Evolutionary conservation across 2,113 vertebrate species (phyloP).

Genomic region (Cercocebus atys): DNA sequence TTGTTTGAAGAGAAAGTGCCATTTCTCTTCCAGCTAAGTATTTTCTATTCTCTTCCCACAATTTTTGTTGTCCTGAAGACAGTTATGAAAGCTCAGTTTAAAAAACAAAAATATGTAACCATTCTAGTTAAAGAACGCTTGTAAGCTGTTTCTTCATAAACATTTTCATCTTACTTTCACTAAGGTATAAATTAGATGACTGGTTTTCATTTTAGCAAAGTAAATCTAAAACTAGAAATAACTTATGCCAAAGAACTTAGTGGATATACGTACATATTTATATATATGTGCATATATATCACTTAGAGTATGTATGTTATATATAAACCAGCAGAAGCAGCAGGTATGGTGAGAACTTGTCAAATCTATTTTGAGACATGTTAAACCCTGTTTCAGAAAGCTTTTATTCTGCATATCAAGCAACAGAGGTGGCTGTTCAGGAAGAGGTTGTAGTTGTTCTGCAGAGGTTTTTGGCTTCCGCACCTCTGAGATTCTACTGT

Average conservation of each 20-base stretch:
- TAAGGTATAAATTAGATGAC: not conserved
- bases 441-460: conserved; percentile 74
- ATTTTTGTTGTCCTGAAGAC: not conserved
- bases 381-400: conserved; percentile 54
- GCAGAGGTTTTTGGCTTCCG: conserved; percentile 77
- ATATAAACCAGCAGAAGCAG: not conserved
- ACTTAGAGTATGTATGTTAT: not conserved
- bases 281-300: not conserved
- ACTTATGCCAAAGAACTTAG: not conserved
- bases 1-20: not conserved
- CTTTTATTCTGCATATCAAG: conserved; percentile 49
- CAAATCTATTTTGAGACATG: conserved; percentile 24
- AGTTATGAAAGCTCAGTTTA: conserved; percentile 12
- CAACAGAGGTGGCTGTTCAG: conserved; percentile 58
- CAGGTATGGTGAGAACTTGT: conserved; percentile 1
- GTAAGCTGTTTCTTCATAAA: conserved; percentile 38
- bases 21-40: not conserved
- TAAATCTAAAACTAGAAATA: conserved; percentile 32
- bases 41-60: conserved; percentile 7
- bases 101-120: conserved; percentile 43
- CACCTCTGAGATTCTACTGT: conserved; percentile 71
- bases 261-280: too few species aligned
- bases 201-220: conserved; percentile 14
- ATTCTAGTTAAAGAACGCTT: not conserved
- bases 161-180: conserved; percentile 10